Percentiles rank a stretch among this genome's conserved stretches.
Conservation (phyloP, 2,888 invertebrate genomes). For the Heliconius cydno region DNA sequence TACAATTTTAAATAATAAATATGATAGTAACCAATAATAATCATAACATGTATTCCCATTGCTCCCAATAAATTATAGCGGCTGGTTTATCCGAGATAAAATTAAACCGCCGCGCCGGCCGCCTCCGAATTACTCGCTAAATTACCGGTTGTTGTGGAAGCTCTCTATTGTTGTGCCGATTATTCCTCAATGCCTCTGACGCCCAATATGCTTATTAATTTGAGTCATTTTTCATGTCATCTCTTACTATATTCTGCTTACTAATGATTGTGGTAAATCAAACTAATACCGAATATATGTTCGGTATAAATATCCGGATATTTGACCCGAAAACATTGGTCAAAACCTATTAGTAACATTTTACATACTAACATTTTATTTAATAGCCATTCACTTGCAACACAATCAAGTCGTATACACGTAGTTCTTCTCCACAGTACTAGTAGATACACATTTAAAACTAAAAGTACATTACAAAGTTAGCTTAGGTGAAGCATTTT, state of each 20-base stretch:
- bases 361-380: background rate
- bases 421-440: background rate
- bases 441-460: background rate
- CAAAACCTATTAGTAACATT: no score
- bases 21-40: slow-evolving; percentile 38
- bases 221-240: slow-evolving; percentile 33
- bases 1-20: slow-evolving; percentile 16
- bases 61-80: slow-evolving; percentile 69
- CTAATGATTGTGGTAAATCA: background rate
- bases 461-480: slow-evolving; percentile 33
- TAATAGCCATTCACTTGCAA: background rate
- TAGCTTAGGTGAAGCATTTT: slow-evolving; percentile 48
- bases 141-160: slow-evolving; percentile 71
- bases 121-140: slow-evolving; percentile 67
- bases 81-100: slow-evolving; percentile 67
- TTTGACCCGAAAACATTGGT: no score
- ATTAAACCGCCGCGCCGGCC: slow-evolving; percentile 69
- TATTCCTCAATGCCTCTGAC: slow-evolving; percentile 60
- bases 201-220: slow-evolving; percentile 47
- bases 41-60: slow-evolving; percentile 49
- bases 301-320: background rate
- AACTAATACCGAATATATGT: background rate
- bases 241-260: slow-evolving; percentile 14
- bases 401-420: background rate
- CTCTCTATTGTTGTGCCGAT: slow-evolving; percentile 60